Percentiles rank a stretch among this genome's conserved stretches.
Conservation (phyloP, 2,797 vertebrate genomes). For the Psittacula derbiana region DNA sequence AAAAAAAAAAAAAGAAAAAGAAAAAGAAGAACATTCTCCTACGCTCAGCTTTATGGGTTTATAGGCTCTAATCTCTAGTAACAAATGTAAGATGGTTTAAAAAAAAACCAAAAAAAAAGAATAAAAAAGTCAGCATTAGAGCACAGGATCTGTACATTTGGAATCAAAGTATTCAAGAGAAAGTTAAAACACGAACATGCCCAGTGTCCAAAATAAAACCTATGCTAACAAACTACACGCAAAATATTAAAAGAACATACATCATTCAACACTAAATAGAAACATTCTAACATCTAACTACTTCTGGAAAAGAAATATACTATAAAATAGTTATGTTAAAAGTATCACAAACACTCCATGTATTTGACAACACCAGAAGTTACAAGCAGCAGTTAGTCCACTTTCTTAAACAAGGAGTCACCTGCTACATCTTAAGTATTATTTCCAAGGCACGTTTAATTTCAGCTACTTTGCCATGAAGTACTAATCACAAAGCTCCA, state of each 20-base stretch:
- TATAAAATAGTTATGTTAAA: not conserved
- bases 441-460: slow-evolving; percentile 24
- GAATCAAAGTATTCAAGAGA: not conserved
- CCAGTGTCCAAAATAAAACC: not conserved
- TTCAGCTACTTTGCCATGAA: not conserved
- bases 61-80: not conserved
- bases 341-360: not conserved
- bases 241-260: not conserved
- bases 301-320: not conserved
- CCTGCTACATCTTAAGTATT: not conserved
- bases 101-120: not conserved
- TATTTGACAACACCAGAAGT: not conserved
- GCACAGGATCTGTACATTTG: not conserved
- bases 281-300: not conserved
- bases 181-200: not conserved
- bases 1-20: not conserved
- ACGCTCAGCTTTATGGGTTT: not conserved
- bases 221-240: not conserved
- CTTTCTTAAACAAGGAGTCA: not conserved
- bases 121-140: not conserved
- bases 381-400: not conserved
- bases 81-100: not conserved
- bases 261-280: not conserved
- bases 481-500: not conserved
- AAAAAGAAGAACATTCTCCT: not conserved